These are phyloP conservation scores for Tineola bisselliella DNA, from an alignment of 2,888 invertebrate species.

Conservation along the genomic window DNA sequence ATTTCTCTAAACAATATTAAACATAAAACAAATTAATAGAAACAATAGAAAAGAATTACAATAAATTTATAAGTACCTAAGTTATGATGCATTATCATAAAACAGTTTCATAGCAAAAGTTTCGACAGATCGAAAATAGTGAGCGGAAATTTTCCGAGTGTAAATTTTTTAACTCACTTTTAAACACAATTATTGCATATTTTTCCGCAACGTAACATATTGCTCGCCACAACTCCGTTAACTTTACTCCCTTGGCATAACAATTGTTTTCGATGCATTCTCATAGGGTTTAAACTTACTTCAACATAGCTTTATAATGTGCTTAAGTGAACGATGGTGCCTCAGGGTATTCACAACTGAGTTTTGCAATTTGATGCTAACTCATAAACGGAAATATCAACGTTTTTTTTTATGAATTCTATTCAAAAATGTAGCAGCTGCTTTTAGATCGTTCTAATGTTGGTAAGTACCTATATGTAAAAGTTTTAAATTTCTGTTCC, in stretches of 20 bases:
- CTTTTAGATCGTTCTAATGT: neutral
- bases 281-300: slow-evolving; percentile 44
- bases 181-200: slow-evolving; percentile 10
- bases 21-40: too few species aligned
- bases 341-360: slow-evolving; percentile 46
- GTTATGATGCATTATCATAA: neutral
- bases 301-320: slow-evolving; percentile 46
- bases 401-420: neutral
- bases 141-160: neutral
- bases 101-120: neutral
- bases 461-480: neutral
- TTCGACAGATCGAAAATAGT: neutral
- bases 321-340: slow-evolving; percentile 64
- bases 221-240: slow-evolving; percentile 24
- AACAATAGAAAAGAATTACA: neutral
- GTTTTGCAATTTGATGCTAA: slow-evolving; percentile 38
- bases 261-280: slow-evolving; percentile 56
- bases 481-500: neutral
- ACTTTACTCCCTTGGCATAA: slow-evolving; percentile 45
- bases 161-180: slow-evolving; percentile 2
- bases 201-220: neutral
- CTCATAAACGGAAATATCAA: neutral
- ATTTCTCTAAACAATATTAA: too few species aligned
- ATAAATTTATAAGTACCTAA: neutral
- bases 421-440: neutral